Base-by-base conservation (phyloP, 2,113 vertebrate genomes). In the Crypturellus undulatus region DNA sequence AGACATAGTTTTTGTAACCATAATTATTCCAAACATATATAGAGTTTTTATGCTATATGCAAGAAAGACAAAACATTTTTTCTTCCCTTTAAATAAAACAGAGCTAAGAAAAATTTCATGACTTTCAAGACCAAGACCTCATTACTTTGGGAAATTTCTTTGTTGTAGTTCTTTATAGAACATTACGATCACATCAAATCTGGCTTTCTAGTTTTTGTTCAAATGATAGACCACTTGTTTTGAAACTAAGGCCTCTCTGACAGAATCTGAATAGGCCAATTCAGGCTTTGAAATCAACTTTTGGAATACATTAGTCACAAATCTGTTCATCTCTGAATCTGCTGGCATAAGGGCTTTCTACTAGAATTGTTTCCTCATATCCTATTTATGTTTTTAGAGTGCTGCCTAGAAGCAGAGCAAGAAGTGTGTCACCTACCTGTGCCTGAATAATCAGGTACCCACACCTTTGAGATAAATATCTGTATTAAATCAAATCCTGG, bases 341-440 rank as follows among this genome's bases (percentile, higher is more conserved):
- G 80, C 38, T 83, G 21, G 20, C 47, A 24, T 54, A 93, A 87
- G 59, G n/a, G 30, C 89, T 82, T 96, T 90, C 45, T 71, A 19
- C 16, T 20, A 71, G 43, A 49, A 56, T 58, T 90, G 83, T 84
- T 94, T 93, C 90, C 86, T 87, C 85, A 87, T 32, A 84, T 62
- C 60, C 52, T 72, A 79, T 69, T 81, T 69, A 65, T 42, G 77
- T 49, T 89, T 84, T 51, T 76, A 52, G 52, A 89, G 43, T 26
- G 49, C 5, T 64, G 63, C 73, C 80, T 58, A 79, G 62, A 81
- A 81, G 71, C 10, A 56, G 80, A 69, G n/a, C 69, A 40, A 65
- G 36, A 79, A 92, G 62, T 52, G 77, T 59, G 52, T 65, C 77
- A 89, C 16, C 72, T 80, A 79, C 36, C 49, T 90, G 62, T 75